Evolutionary conservation across 2,888 invertebrate species (phyloP).

Genomic region (Rhaphigaster nebulosa): DNA sequence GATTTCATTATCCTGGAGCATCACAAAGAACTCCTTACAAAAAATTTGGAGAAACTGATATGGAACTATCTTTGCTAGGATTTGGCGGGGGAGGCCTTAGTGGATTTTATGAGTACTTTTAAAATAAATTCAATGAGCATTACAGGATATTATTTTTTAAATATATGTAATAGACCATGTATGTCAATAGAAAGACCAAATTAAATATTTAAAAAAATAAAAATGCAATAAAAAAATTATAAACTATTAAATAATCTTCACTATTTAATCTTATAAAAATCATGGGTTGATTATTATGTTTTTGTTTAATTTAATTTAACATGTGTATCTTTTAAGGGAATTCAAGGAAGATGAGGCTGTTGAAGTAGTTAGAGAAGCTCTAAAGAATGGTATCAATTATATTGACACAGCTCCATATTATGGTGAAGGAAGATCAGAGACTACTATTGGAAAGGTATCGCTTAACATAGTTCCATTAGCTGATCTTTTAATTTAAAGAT

Average conservation of each 20-base stretch:
- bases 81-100: conserved; percentile 84
- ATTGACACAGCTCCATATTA: conserved; percentile 95
- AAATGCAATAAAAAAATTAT: not conserved
- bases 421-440: conserved; percentile 89
- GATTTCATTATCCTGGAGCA: conserved; percentile 75
- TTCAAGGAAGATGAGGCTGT: conserved; percentile 78
- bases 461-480: not conserved
- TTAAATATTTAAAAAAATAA: not conserved
- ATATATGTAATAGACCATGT: not conserved
- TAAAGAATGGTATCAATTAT: conserved; percentile 88
- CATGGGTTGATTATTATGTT: not conserved
- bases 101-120: conserved; percentile 77
- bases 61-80: conserved; percentile 79
- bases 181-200: not conserved
- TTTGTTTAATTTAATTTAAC: not conserved
- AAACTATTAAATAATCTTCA: not conserved
- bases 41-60: conserved; percentile 79
- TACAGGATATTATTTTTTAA: not conserved
- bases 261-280: not conserved
- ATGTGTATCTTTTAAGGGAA: conserved; percentile 70
- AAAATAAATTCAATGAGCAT: not conserved
- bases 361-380: conserved; percentile 77
- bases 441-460: conserved; percentile 81
- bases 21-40: conserved; percentile 81
- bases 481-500: not conserved